Evolutionary conservation across 1,140 invertebrate species (phyloP).

Genomic region (Polyergus mexicanus): DNA sequence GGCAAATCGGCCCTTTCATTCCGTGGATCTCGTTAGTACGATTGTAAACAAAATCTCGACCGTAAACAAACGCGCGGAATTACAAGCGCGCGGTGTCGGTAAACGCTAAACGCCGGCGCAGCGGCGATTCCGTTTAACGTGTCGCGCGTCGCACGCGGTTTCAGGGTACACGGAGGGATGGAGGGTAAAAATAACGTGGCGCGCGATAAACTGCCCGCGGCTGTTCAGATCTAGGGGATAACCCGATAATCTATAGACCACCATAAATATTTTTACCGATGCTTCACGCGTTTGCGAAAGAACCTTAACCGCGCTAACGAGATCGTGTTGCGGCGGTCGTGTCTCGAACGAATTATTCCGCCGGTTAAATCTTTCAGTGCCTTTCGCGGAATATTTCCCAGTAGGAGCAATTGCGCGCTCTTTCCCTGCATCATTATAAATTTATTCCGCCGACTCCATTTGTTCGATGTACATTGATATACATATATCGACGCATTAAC

Average conservation of each 20-base stretch:
- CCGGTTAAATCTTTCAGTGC: slow-evolving; percentile 18
- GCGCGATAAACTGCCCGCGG: slow-evolving; percentile 44
- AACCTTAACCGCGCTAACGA: slow-evolving; percentile 44
- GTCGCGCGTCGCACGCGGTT: slow-evolving; percentile 42
- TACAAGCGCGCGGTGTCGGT: slow-evolving; percentile 55
- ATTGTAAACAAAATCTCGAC: slow-evolving; percentile 64
- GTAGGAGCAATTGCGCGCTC: neutral
- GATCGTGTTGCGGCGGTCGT: slow-evolving; percentile 8
- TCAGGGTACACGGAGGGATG: neutral
- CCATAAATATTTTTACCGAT: slow-evolving; percentile 49
- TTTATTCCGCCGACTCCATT: neutral
- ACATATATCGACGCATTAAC: neutral
- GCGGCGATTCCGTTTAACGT: slow-evolving; percentile 61
- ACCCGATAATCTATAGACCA: slow-evolving; percentile 53
- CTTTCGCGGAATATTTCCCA: neutral
- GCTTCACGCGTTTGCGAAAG: slow-evolving; percentile 36
- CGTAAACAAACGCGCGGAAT: slow-evolving; percentile 59
- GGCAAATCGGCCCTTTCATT: slow-evolving; percentile 49
- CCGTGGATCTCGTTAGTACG: slow-evolving; percentile 63
- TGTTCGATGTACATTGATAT: neutral
- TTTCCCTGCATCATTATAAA: neutral
- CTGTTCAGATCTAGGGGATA: slow-evolving; percentile 51
- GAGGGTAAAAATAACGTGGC: slow-evolving; percentile 41
- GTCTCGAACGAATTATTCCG: slow-evolving; percentile 39
- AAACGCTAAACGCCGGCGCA: slow-evolving; percentile 53